Conservation (phyloP, 2,888 invertebrate species). For the Stenodera caucasica region DNA sequence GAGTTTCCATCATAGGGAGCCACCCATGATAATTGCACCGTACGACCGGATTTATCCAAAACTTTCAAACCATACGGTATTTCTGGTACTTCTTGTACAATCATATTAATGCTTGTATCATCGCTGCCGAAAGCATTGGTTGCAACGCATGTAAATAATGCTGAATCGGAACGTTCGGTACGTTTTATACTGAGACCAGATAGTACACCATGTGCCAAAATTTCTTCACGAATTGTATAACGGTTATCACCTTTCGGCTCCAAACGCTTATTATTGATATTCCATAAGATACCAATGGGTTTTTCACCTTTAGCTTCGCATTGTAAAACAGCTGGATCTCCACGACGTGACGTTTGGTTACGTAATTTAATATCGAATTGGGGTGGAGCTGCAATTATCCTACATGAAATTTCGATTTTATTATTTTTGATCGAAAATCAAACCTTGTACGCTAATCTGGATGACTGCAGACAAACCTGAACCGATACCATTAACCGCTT, state of each 20-base stretch:
- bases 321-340: conserved; percentile 87
- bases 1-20: conserved; percentile 92
- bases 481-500: conserved; percentile 95
- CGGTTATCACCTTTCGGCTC: conserved; percentile 90
- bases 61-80: conserved; percentile 87
- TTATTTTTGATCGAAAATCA: neutral
- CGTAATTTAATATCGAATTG: conserved; percentile 91
- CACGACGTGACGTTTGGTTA: conserved; percentile 87
- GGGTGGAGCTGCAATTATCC: conserved; percentile 72
- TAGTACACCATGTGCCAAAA: conserved; percentile 81
- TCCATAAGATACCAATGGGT: conserved; percentile 93
- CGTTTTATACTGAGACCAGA: conserved; percentile 88
- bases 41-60: conserved; percentile 86
- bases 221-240: conserved; percentile 85
- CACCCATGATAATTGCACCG: conserved; percentile 89
- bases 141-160: conserved; percentile 88
- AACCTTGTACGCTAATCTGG: conserved; percentile 87
- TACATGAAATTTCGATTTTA: neutral
- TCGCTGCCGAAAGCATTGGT: conserved; percentile 93
- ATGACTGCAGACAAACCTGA: conserved; percentile 94
- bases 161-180: conserved; percentile 86
- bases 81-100: conserved; percentile 90
- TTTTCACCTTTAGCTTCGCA: conserved; percentile 94
- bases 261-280: conserved; percentile 89
- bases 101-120: conserved; percentile 94